phyloP scores from a whole-genome alignment of 1,140 invertebrate genomes.

The Sinella curviseta region DNA sequence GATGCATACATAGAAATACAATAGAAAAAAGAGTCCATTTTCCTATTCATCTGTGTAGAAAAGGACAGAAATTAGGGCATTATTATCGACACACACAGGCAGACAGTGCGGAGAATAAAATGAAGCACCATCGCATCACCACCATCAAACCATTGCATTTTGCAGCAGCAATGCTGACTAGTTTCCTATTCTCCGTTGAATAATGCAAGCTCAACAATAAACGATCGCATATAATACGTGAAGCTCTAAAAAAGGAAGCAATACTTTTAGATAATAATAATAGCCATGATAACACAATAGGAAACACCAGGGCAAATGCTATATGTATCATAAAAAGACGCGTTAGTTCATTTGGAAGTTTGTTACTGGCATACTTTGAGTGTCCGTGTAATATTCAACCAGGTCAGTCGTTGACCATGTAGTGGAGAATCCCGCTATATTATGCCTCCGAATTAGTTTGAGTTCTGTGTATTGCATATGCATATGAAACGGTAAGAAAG shows the following conservation, averaged over 20 bases:
- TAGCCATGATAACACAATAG: neutral
- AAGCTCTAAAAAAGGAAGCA: conserved; percentile 12
- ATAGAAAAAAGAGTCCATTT: conserved; percentile 26
- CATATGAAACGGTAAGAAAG: too few species aligned
- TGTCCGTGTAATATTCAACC: too few species aligned
- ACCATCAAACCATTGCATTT: neutral
- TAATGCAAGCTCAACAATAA: neutral
- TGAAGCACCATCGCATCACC: neutral
- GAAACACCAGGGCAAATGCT: too few species aligned
- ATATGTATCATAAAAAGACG: too few species aligned
- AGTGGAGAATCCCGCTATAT: too few species aligned
- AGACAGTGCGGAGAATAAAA: conserved; percentile 2
- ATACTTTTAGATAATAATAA: neutral
- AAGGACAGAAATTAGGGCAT: conserved; percentile 49
- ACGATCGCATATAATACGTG: neutral
- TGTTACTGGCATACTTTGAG: too few species aligned
- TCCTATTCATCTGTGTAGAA: conserved; percentile 46
- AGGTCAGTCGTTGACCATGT: too few species aligned
- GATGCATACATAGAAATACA: neutral
- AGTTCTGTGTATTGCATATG: too few species aligned
- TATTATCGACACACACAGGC: conserved; percentile 33
- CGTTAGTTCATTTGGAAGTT: too few species aligned
- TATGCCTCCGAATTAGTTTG: too few species aligned
- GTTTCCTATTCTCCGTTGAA: neutral
- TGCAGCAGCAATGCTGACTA: neutral